Conservation (phyloP, 2,888 invertebrate species). For the Parnassius orleans region DNA sequence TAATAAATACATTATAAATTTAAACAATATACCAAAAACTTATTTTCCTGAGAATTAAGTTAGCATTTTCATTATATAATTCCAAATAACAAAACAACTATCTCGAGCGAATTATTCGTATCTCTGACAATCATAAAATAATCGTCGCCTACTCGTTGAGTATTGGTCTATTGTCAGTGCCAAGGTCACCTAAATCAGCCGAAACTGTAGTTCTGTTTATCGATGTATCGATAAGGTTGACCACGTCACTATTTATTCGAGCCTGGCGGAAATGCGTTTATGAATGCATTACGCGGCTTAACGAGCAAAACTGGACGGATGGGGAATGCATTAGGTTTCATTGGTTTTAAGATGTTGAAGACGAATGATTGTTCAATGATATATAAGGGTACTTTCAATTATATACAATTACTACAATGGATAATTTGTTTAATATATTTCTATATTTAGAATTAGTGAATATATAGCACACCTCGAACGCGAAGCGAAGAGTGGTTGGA, state of each 20-base stretch:
- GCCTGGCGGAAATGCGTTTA: conserved; percentile 57
- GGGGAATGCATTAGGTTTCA: conserved; percentile 22
- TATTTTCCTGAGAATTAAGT: too few species aligned
- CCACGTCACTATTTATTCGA: conserved; percentile 47
- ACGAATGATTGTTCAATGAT: neutral
- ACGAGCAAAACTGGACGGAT: conserved; percentile 32
- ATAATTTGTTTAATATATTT: too few species aligned
- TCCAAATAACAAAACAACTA: neutral
- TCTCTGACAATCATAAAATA: conserved; percentile 6
- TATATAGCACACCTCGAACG: too few species aligned
- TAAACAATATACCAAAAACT: too few species aligned
- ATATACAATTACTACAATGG: too few species aligned
- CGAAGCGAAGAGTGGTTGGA: too few species aligned
- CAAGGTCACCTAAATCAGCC: conserved; percentile 16
- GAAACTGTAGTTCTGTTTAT: neutral
- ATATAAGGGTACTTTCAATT: too few species aligned
- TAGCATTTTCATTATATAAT: too few species aligned
- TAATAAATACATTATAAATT: too few species aligned
- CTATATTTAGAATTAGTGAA: too few species aligned
- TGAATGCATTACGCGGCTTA: conserved; percentile 53
- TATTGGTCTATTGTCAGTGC: conserved; percentile 18
- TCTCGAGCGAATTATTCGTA: neutral
- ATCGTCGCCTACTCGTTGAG: neutral
- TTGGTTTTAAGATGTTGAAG: conserved; percentile 13
- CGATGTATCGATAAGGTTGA: conserved; percentile 26